Conservation (phyloP, 2,113 vertebrate genomes). For the Tachuris rubrigastra region DNA sequence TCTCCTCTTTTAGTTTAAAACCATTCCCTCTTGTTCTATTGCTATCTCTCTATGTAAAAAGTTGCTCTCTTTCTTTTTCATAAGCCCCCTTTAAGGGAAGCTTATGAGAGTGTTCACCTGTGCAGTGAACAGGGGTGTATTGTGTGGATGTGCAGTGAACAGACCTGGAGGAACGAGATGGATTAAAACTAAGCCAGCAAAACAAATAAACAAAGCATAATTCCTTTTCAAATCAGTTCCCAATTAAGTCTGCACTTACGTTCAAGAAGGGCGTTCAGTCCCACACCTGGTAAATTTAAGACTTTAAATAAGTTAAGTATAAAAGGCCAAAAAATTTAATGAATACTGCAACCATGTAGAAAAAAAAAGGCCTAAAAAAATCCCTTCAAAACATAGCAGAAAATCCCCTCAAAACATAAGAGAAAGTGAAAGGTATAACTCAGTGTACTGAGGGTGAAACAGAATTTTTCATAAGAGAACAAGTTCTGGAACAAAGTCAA, state of each 20-base stretch:
- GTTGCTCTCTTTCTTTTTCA: background rate
- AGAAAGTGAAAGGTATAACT: background rate
- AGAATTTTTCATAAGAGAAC: background rate
- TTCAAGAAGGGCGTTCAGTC: background rate
- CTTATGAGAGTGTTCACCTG: background rate
- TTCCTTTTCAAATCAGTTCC: background rate
- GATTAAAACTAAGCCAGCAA: background rate
- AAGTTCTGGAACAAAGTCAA: background rate
- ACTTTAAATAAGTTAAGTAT: background rate
- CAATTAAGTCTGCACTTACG: background rate
- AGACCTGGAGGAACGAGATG: background rate
- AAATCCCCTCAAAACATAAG: background rate
- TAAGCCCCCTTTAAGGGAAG: background rate
- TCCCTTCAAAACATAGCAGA: background rate
- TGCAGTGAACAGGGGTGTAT: background rate
- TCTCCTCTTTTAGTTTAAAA: background rate
- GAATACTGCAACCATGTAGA: background rate
- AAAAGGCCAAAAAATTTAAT: background rate
- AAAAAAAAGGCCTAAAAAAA: too few species aligned
- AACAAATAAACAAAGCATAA: background rate
- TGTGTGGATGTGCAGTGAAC: background rate
- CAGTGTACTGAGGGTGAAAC: background rate
- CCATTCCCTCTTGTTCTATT: background rate
- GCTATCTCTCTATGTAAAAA: background rate
- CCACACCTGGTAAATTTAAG: background rate